Percentiles rank a stretch among this genome's conserved stretches.
phyloP scores from a whole-genome alignment of 2,797 vertebrate genomes.

The Poeciliopsis infans region DNA sequence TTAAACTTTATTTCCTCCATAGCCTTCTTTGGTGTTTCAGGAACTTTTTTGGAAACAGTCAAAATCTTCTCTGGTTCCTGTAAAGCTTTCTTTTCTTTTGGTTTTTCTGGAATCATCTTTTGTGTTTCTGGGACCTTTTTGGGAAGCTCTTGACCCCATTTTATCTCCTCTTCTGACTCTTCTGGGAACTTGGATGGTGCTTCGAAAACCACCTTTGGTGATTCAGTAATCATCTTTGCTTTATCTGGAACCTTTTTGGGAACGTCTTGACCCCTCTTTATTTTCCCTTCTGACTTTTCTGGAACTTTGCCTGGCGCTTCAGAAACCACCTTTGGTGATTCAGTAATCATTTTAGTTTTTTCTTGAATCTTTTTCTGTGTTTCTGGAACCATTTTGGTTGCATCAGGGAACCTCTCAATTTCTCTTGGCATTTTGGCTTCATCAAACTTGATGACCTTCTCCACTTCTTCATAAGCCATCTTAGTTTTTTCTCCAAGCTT shows the following conservation, averaged over 20 bases:
- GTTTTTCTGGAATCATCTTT: not conserved
- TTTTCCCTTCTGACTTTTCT: conserved; percentile 46
- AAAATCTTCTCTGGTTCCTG: not conserved
- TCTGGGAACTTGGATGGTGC: conserved; percentile 51
- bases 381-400: conserved; percentile 2
- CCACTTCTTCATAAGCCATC: not conserved
- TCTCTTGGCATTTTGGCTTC: not conserved
- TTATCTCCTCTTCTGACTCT: conserved; percentile 20
- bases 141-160: not conserved
- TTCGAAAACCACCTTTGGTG: not conserved
- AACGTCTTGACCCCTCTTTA: not conserved
- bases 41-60: not conserved
- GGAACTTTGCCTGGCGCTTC: conserved; percentile 26
- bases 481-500: not conserved
- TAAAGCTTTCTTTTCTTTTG: not conserved
- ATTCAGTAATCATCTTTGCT: not conserved
- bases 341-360: not conserved
- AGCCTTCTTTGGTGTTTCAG: conserved; percentile 5
- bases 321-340: not conserved
- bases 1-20: conserved; percentile 62
- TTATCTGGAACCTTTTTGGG: conserved; percentile 7
- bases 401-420: not conserved
- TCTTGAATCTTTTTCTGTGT: not conserved
- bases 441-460: not conserved
- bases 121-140: conserved; percentile 2